Conservation (phyloP, 1,140 invertebrate genomes). For the Polypedilum pembai region DNA sequence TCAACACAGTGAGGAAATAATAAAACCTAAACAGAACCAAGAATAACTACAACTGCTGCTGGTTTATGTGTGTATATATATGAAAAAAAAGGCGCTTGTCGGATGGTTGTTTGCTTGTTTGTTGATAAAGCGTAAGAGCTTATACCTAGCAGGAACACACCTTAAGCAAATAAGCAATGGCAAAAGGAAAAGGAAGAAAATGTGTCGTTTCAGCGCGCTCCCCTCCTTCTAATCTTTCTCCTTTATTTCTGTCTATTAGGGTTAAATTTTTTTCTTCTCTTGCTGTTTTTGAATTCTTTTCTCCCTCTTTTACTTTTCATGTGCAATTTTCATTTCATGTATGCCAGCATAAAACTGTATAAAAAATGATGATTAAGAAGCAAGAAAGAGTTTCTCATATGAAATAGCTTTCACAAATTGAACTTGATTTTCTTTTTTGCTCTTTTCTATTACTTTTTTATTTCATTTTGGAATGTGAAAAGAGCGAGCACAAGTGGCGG, state of each 20-base stretch:
- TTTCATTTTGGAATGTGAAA: not conserved
- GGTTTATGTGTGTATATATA: too few relatives aligned
- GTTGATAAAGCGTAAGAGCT: conserved; percentile 3
- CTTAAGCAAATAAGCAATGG: conserved; percentile 4
- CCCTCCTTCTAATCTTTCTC: not conserved
- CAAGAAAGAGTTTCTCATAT: not conserved
- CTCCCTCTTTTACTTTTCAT: too few relatives aligned
- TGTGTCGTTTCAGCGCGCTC: not conserved
- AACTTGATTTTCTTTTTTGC: conserved; percentile 3
- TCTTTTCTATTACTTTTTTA: not conserved
- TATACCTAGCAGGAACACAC: not conserved
- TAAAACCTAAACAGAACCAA: too few relatives aligned
- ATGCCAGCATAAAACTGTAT: too few relatives aligned
- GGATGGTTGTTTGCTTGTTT: not conserved
- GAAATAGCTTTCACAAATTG: conserved; percentile 4
- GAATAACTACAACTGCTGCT: too few relatives aligned
- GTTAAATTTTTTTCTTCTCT: not conserved
- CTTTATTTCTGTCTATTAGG: not conserved
- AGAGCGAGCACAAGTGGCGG: too few relatives aligned
- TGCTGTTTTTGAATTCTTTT: not conserved
- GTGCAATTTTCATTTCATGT: too few relatives aligned
- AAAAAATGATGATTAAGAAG: too few relatives aligned
- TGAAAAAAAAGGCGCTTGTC: too few relatives aligned
- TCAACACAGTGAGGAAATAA: too few relatives aligned
- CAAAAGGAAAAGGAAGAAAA: not conserved